Evolutionary conservation across 2,888 invertebrate genomes (phyloP), one percentile per base, ranked within the genome.

Genomic region (Plemyria rubiginata): DNA sequence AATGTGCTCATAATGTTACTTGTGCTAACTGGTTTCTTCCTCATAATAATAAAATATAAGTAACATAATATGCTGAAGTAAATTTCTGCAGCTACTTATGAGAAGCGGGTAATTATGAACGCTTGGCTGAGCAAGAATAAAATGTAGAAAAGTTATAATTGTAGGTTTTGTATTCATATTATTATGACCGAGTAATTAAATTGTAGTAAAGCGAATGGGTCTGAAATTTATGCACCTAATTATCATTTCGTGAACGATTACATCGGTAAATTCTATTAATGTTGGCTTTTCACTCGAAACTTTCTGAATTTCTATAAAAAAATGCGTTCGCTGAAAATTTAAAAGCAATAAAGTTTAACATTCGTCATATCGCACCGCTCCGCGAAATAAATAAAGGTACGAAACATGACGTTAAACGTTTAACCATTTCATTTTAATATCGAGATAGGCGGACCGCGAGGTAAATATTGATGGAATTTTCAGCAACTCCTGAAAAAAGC

Each of bases 391-490:
- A 54, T 62, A 63, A 63, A 63, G 40, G n/a, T 49, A 53, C 48
- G 9, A 13, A 46, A 32, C 40, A 56, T 32, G 7, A 15, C 36
- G 43, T 16, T 55, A 46, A 55, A 45, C 13, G 40, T 48, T 62
- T 50, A 22, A 60, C 32, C n/a, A 56, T 74, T 73, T 69, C 71
- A 71, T 72, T 77, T 76, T 72, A 74, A 74, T 72, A 77, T 68
- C 63, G 52, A 68, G 60, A 61, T 68, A 65, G 74, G 65, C 71
- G 68, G 65, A 71, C 71, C 57, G 70, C 65, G 55, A 65, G 62
- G 67, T 69, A 73, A 74, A 73, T 68, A 74, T 70, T 67, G 71
- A 41, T 54, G 71, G 50, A 62, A 61, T 71, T 73, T 76, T 70
- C 65, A 68, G 66, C 45, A 6, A 36, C 8, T 41, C 12, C 46